Evolutionary conservation across 2,113 vertebrate species (phyloP).

Genomic region (Cryptomyrus ogoouensis): DNA sequence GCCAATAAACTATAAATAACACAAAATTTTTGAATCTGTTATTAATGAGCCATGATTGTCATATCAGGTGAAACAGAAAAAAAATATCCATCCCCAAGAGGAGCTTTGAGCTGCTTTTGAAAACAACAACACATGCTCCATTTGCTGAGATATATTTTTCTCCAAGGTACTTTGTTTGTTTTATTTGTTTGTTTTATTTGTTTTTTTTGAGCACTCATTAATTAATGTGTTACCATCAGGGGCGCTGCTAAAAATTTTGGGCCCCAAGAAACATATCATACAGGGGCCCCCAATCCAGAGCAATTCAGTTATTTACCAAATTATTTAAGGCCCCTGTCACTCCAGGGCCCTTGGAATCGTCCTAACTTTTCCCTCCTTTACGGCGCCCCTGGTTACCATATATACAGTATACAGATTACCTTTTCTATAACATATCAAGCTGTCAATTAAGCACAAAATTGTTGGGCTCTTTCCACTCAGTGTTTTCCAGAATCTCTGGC

Average conservation of each 20-base stretch:
- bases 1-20: not conserved
- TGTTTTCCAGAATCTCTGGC: not conserved
- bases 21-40: not conserved
- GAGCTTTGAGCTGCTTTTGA: not conserved
- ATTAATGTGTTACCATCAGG: constrained; percentile 37
- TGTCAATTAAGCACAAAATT: not conserved
- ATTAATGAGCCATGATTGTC: not conserved
- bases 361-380: too few relatives aligned
- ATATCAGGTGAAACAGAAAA: not conserved
- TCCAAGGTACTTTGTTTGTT: not conserved
- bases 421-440: constrained; percentile 11
- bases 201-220: constrained; percentile 20
- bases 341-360: too few relatives aligned
- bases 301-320: too few relatives aligned
- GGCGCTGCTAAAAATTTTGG: too few relatives aligned
- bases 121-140: not conserved
- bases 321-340: too few relatives aligned
- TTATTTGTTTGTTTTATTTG: not conserved
- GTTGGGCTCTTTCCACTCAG: not conserved
- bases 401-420: constrained; percentile 19
- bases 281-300: too few relatives aligned
- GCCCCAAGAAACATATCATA: too few relatives aligned
- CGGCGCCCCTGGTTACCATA: too few relatives aligned
- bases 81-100: not conserved
- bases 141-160: not conserved